These are phyloP conservation scores for Sebastes steindachneri DNA, from an alignment of 2,797 vertebrate genomes.

Conservation along the genomic window DNA sequence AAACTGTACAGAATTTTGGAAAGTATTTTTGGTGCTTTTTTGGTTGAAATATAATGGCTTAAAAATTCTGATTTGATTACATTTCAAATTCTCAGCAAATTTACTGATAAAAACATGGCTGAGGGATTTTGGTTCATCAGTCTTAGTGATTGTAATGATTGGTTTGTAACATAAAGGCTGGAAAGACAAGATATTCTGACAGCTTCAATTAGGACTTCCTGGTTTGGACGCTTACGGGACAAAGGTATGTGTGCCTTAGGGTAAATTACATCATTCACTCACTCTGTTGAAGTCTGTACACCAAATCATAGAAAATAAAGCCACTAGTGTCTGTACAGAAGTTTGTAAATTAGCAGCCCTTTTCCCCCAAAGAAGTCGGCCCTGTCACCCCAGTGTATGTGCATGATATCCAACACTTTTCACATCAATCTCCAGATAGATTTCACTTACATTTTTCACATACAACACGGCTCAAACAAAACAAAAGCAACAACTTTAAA, in stretches of 20 bases:
- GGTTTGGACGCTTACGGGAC: not conserved
- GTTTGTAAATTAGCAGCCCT: constrained; percentile 20
- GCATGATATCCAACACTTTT: constrained; percentile 23
- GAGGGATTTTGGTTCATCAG: constrained; percentile 33
- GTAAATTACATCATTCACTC: not conserved
- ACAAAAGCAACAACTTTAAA: constrained; percentile 6
- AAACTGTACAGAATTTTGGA: not conserved
- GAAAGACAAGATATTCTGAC: not conserved
- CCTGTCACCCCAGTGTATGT: constrained; percentile 11
- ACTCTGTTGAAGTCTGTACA: constrained; percentile 6
- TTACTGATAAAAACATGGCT: not conserved
- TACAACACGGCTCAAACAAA: not conserved
- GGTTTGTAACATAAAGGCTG: not conserved
- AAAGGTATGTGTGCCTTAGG: not conserved
- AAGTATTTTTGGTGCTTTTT: constrained; percentile 34
- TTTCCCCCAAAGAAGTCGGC: not conserved
- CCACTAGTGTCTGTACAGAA: constrained; percentile 16
- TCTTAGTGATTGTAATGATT: constrained; percentile 27
- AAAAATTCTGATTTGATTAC: not conserved
- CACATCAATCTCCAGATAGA: not conserved
- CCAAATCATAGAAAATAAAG: constrained; percentile 33
- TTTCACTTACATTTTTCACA: not conserved
- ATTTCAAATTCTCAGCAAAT: not conserved
- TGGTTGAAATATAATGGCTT: constrained; percentile 33
- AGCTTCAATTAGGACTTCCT: not conserved